phyloP scores from a whole-genome alignment of 1,140 invertebrate genomes.

The Brachionus sp. region DNA sequence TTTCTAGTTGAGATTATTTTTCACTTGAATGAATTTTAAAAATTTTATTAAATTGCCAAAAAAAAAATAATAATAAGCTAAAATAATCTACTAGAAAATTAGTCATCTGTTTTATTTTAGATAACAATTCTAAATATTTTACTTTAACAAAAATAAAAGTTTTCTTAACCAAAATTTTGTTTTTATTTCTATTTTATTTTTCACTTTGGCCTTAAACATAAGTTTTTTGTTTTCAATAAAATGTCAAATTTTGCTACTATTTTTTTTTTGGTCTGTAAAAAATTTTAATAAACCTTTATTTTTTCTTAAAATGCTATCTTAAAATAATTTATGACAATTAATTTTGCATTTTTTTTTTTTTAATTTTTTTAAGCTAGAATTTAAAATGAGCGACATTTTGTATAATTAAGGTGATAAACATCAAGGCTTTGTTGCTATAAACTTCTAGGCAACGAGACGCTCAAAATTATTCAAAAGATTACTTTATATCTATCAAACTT shows the following conservation, averaged over 20 bases:
- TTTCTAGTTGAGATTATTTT: not conserved
- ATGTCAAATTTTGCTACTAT: no score
- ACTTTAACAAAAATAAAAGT: not conserved
- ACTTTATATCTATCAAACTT: not conserved
- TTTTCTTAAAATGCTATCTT: no score
- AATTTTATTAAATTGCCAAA: not conserved
- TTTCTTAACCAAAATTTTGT: not conserved
- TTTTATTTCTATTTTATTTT: not conserved
- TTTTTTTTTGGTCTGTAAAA: no score
- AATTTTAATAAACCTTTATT: no score
- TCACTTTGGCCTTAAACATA: not conserved
- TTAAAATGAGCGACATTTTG: not conserved
- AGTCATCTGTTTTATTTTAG: not conserved
- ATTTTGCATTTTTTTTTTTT: not conserved
- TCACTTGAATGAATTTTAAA: not conserved
- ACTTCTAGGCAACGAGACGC: not conserved
- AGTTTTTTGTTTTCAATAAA: no score
- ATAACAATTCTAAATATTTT: not conserved
- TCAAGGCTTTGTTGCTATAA: not conserved
- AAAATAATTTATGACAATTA: slow-evolving; percentile 6
- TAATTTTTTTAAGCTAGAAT: not conserved
- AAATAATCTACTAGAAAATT: not conserved
- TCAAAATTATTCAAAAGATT: not conserved
- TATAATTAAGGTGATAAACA: not conserved
- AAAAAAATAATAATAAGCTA: not conserved